Conservation (phyloP, 2,888 invertebrate species). For the Dolomedes plantarius region DNA sequence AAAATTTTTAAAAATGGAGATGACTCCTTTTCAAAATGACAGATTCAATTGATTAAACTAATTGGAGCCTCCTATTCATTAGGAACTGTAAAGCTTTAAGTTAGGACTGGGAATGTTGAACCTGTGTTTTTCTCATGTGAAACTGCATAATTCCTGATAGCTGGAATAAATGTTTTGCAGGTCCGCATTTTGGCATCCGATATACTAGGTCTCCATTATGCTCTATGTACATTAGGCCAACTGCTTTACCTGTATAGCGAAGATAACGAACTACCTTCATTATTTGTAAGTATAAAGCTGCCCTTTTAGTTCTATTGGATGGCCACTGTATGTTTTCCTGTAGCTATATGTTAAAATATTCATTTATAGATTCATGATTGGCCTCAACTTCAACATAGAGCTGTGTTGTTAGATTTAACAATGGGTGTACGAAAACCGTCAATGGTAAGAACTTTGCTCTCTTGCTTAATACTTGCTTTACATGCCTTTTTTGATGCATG, state of each 20-base stretch:
- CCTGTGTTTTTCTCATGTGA: no score
- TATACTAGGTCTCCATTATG: slow-evolving; percentile 80
- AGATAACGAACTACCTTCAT: slow-evolving; percentile 75
- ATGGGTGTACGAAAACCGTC: slow-evolving; percentile 80
- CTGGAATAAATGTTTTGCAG: slow-evolving; percentile 75
- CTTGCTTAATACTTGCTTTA: no score
- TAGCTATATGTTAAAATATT: background rate
- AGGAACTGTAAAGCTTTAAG: no score
- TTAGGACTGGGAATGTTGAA: no score
- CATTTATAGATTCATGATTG: slow-evolving; percentile 79
- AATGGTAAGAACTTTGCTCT: slow-evolving; percentile 77
- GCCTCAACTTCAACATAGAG: slow-evolving; percentile 80
- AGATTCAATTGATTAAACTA: no score
- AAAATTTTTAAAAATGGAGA: no score
- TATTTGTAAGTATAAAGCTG: slow-evolving; percentile 73
- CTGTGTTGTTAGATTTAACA: slow-evolving; percentile 80
- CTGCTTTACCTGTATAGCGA: slow-evolving; percentile 79
- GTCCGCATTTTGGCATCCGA: slow-evolving; percentile 80
- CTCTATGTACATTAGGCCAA: slow-evolving; percentile 80
- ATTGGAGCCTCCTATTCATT: no score
- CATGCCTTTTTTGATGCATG: no score
- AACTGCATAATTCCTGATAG: no score
- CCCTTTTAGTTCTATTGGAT: background rate
- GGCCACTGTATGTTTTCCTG: no score
- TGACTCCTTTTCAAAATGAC: no score